A percentile compares a stretch with the other conserved stretches of the same genome.
Conservation (phyloP, 1,140 invertebrate species). For the Littorina saxatilis region DNA sequence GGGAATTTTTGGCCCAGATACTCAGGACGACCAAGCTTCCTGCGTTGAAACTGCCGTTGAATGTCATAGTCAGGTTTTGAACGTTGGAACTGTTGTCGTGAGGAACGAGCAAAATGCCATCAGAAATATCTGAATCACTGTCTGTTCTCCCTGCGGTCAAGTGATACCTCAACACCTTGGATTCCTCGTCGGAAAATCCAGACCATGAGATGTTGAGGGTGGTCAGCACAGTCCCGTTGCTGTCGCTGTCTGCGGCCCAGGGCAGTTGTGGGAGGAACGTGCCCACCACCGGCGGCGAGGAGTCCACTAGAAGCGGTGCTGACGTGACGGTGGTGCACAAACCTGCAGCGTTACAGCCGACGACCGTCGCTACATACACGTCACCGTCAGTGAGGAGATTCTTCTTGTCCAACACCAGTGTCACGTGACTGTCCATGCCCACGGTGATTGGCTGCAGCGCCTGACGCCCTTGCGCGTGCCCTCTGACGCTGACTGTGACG, state of each 20-base stretch:
- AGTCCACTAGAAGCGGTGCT: conserved; percentile 48
- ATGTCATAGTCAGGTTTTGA: conserved; percentile 13
- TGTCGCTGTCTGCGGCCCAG: conserved; percentile 29
- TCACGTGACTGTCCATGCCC: conserved; percentile 1
- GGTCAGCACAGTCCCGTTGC: not conserved
- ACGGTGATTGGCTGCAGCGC: not conserved
- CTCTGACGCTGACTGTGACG: conserved; percentile 39
- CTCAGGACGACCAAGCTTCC: conserved; percentile 41
- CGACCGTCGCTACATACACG: conserved; percentile 48
- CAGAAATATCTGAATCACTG: conserved; percentile 42
- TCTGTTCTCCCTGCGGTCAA: conserved; percentile 44
- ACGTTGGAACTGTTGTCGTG: conserved; percentile 24
- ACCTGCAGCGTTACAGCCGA: conserved; percentile 57
- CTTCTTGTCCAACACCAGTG: not conserved
- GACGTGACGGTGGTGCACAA: conserved; percentile 46
- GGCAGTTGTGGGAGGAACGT: conserved; percentile 45
- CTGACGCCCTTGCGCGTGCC: conserved; percentile 32
- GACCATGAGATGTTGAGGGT: conserved; percentile 43
- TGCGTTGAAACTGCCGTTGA: not conserved
- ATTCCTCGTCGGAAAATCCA: conserved; percentile 54
- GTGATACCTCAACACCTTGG: conserved; percentile 42
- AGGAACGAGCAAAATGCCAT: conserved; percentile 14
- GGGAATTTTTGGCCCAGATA: conserved; percentile 44
- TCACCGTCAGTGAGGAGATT: conserved; percentile 49
- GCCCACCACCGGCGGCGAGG: conserved; percentile 52